Evolutionary conservation across 2,888 invertebrate genomes (phyloP).

Genomic region (Lamellibrachia satsuma): DNA sequence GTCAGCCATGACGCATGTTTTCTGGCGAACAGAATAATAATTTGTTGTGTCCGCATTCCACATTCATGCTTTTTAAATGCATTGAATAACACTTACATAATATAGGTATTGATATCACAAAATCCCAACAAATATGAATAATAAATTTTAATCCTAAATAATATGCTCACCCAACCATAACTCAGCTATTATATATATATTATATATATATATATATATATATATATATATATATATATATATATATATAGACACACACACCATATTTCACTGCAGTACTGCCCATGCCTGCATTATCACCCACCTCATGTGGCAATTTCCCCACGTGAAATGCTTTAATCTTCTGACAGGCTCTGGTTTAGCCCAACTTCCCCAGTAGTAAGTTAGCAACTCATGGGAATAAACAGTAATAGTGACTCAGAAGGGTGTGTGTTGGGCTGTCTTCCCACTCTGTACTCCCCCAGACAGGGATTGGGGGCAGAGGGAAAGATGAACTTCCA

Average conservation of each 20-base stretch:
- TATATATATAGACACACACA: too few relatives aligned
- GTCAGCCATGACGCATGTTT: background rate
- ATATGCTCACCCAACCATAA: too few relatives aligned
- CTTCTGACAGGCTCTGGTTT: too few relatives aligned
- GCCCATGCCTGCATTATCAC: too few relatives aligned
- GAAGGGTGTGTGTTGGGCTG: background rate
- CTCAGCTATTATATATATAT: too few relatives aligned
- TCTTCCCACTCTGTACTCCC: background rate
- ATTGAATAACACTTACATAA: background rate
- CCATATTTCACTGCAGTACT: too few relatives aligned
- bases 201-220: slow-evolving; percentile 13
- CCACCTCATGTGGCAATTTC: too few relatives aligned
- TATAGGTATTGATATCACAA: background rate
- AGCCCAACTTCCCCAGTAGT: too few relatives aligned
- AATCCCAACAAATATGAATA: background rate
- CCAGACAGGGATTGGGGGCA: too few relatives aligned
- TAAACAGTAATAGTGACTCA: background rate
- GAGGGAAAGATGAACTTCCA: too few relatives aligned
- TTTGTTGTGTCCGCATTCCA: background rate
- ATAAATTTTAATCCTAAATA: too few relatives aligned
- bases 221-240: background rate
- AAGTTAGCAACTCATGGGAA: background rate
- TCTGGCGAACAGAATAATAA: background rate
- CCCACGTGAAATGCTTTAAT: too few relatives aligned
- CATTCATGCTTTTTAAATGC: background rate